These are phyloP conservation scores for Meloidogyne hapla DNA, from an alignment of 1,140 invertebrate species.

Conservation along the genomic window DNA sequence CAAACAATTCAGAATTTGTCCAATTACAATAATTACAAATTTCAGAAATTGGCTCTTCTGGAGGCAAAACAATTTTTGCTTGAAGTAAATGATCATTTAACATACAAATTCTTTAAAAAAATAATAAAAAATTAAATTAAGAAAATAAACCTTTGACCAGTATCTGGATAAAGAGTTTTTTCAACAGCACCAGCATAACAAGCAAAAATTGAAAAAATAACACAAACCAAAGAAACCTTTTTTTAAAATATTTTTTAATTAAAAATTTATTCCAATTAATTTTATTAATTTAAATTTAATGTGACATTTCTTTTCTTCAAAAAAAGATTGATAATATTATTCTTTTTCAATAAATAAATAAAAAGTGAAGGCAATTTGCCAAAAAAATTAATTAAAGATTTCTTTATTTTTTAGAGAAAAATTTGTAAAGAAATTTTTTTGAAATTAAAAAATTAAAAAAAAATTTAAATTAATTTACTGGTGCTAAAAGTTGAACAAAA, in stretches of 20 bases:
- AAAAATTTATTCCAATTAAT: too few species aligned
- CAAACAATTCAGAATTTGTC: slow-evolving; percentile 27
- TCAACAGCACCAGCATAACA: slow-evolving; percentile 67
- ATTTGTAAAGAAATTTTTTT: too few species aligned
- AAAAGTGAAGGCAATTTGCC: background rate
- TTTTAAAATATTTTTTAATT: background rate
- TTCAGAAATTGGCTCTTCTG: slow-evolving; percentile 36
- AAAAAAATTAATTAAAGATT: background rate
- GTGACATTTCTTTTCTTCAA: too few species aligned
- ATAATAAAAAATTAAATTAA: slow-evolving; percentile 4
- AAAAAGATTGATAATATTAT: too few species aligned
- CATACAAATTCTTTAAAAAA: slow-evolving; percentile 60
- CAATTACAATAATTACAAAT: slow-evolving; percentile 57
- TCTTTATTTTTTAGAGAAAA: too few species aligned
- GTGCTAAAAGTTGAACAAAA: slow-evolving; percentile 69
- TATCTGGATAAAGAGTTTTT: slow-evolving; percentile 55
- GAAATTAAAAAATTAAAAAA: too few species aligned
- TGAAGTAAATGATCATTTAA: slow-evolving; percentile 56
- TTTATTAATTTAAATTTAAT: too few species aligned
- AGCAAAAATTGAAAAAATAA: slow-evolving; percentile 67
- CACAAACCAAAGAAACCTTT: slow-evolving; percentile 66
- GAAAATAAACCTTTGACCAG: slow-evolving; percentile 53
- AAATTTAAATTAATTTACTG: too few species aligned
- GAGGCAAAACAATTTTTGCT: slow-evolving; percentile 46
- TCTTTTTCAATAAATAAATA: too few species aligned